Conservation (phyloP, 2,888 invertebrate species). For the Ecdyonurus torrentis region DNA sequence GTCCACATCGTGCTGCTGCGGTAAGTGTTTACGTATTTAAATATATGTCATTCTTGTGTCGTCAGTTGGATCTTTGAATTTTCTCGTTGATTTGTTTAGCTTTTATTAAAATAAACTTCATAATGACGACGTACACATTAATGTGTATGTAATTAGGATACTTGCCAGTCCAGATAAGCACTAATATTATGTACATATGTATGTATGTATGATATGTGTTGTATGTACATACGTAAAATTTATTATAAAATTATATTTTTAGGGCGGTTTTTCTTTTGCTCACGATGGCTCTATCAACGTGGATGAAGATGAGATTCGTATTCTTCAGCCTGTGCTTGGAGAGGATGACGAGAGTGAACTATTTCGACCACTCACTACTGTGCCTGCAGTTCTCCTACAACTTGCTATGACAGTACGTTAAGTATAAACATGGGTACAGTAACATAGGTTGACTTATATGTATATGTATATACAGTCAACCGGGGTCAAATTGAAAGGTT, state of each 20-base stretch:
- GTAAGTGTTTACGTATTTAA: too few relatives aligned
- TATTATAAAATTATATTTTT: not conserved
- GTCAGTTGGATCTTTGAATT: too few relatives aligned
- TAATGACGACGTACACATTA: too few relatives aligned
- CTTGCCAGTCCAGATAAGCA: not conserved
- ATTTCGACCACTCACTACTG: not conserved
- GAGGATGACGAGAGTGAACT: not conserved
- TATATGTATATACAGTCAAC: too few relatives aligned
- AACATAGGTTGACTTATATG: too few relatives aligned
- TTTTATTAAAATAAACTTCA: too few relatives aligned
- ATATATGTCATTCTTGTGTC: too few relatives aligned
- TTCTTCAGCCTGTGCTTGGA: not conserved
- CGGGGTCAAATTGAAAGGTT: too few relatives aligned
- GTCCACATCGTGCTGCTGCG: not conserved
- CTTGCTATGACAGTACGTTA: not conserved
- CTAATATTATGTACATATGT: not conserved
- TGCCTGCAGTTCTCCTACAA: not conserved
- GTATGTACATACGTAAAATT: not conserved
- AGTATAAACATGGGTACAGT: too few relatives aligned
- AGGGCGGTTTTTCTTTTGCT: slow-evolving; percentile 1
- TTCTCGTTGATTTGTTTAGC: too few relatives aligned
- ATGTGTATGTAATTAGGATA: not conserved
- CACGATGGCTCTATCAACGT: not conserved
- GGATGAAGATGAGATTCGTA: not conserved
- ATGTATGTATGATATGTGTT: not conserved